Evolutionary conservation across 2,888 invertebrate genomes (phyloP), one percentile per base, ranked within the genome.

Genomic region (Chorisops tibialis): DNA sequence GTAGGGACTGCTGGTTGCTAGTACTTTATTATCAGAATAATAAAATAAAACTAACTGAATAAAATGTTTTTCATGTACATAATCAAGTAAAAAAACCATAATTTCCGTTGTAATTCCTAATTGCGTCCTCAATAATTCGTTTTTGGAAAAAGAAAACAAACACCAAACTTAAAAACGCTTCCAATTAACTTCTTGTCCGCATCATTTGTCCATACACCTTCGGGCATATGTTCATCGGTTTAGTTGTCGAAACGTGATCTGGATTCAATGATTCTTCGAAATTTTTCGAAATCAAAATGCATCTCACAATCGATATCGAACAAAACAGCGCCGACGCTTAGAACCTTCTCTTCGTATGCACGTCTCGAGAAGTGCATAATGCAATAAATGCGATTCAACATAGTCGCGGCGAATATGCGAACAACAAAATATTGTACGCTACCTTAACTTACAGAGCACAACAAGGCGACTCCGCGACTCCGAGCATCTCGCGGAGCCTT

Each of bases 121-220:
- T n/a, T n/a, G n/a, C n/a, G n/a, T n/a, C n/a, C n/a, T n/a, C n/a
- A n/a, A n/a, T n/a, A n/a, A n/a, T n/a, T n/a, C n/a, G n/a, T n/a
- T n/a, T n/a, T n/a, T n/a, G n/a, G n/a, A n/a, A n/a, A n/a, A n/a
- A n/a, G n/a, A n/a, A n/a, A n/a, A n/a, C n/a, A n/a, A n/a, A n/a
- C n/a, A n/a, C n/a, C n/a, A n/a, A n/a, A n/a, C n/a, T n/a, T n/a
- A n/a, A n/a, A n/a, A n/a, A n/a, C 30, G 9, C 30, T 7, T 45
- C 56, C 56, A 56, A 56, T 56, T 56, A 56, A 45, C 18, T 24
- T 12, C 56, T 56, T 56, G 56, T 56, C 24, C 14, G 56, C 30
- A 45, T 56, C 24, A 56, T 56, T 56, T 56, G 56, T 56, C 56
- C 24, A 39, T n/a, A 39, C 54, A 54, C 22, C 54, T n/a, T 41